A percentile compares a stretch with the other conserved stretches of the same genome.
Conservation (phyloP, 2,888 invertebrate genomes). For the Leistus spinibarbis region DNA sequence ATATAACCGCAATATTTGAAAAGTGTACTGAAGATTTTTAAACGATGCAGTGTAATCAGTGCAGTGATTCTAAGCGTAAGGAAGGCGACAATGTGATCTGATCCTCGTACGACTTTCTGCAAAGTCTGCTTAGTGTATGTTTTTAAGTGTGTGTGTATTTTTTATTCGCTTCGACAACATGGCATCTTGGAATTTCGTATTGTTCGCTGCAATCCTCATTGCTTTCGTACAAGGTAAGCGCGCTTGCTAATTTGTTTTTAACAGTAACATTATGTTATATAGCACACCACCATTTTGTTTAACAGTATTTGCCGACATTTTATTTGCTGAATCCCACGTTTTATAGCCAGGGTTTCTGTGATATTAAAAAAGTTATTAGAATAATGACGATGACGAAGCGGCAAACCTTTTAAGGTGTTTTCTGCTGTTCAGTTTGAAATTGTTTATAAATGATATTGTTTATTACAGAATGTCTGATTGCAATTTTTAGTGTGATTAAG, state of each 20-base stretch:
- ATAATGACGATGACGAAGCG: no score
- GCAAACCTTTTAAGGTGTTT: no score
- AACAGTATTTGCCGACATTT: neutral
- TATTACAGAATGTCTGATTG: no score
- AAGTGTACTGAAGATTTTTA: no score
- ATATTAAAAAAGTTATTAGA: neutral
- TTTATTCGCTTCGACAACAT: conserved; percentile 3
- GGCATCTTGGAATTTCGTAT: conserved; percentile 26
- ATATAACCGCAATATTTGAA: no score
- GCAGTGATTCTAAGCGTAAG: neutral
- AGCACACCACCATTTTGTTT: neutral
- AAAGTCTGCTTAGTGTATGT: conserved; percentile 5
- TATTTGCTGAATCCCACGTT: neutral
- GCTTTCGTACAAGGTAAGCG: neutral
- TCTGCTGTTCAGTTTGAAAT: no score
- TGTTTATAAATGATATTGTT: no score
- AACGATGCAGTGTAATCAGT: no score
- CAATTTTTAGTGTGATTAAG: no score
- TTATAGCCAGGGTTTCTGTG: neutral
- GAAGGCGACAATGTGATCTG: conserved; percentile 7
- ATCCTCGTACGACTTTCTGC: neutral
- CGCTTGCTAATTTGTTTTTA: neutral
- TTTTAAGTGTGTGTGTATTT: conserved; percentile 19
- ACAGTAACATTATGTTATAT: neutral
- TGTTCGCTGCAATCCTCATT: neutral